A percentile compares a stretch with the other conserved stretches of the same genome.
phyloP scores from a whole-genome alignment of 2,113 vertebrate genomes.

The Craseonycteris thonglongyai region DNA sequence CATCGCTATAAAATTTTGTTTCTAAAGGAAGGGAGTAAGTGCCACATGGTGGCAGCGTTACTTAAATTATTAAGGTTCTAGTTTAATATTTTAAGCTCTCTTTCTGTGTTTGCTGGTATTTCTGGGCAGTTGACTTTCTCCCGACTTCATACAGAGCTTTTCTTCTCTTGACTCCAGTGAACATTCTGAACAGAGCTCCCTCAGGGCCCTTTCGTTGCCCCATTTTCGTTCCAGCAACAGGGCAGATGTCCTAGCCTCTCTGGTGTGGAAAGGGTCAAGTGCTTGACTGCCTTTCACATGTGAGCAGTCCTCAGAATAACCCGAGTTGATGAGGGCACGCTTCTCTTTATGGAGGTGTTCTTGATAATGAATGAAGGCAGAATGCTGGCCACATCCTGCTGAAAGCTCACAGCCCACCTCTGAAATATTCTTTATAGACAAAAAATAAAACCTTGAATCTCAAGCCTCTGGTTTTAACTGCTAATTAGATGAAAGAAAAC shows the following conservation, averaged over 20 bases:
- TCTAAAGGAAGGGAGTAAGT: not conserved
- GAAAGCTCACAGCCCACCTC: not conserved
- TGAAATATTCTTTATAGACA: not conserved
- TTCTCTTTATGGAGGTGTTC: not conserved
- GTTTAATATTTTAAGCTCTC: not conserved
- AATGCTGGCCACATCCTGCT: not conserved
- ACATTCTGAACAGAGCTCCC: not conserved
- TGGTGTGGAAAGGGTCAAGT: not conserved
- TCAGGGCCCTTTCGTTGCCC: not conserved
- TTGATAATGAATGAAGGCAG: not conserved
- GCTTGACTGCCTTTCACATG: not conserved
- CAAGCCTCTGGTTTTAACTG: not conserved
- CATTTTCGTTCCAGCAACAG: not conserved
- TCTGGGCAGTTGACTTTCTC: not conserved
- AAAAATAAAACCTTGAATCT: not conserved
- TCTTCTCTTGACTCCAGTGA: not conserved
- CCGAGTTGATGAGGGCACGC: not conserved
- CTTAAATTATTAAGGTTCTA: not conserved
- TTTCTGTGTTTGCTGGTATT: not conserved
- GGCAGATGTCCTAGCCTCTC: not conserved
- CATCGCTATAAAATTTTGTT: not conserved
- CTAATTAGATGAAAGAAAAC: conserved; percentile 8
- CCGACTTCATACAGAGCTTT: not conserved
- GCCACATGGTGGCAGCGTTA: conserved; percentile 68
- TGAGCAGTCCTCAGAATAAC: not conserved